Conservation (phyloP, 2,888 invertebrate species). For the Pherbina coryleti region DNA sequence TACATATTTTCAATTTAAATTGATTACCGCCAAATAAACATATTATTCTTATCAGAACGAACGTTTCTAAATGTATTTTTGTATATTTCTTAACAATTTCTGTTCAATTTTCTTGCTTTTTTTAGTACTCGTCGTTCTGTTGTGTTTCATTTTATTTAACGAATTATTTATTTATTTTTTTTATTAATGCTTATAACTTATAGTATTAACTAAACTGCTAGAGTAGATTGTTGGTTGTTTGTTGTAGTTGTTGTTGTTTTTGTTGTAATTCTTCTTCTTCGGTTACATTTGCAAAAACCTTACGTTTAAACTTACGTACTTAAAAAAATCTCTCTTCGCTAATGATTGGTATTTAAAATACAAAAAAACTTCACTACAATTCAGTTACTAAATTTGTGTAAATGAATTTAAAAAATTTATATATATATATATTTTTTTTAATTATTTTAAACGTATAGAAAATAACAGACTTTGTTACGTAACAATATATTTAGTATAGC, state of each 20-base stretch:
- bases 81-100: neutral
- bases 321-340: conserved; percentile 8
- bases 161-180: neutral
- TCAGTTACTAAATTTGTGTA: neutral
- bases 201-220: conserved; percentile 22
- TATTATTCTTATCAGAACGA: neutral
- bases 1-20: conserved; percentile 25
- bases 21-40: neutral
- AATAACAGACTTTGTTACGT: too few species aligned
- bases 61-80: neutral
- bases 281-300: neutral
- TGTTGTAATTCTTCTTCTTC: neutral
- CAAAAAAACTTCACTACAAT: neutral
- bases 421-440: neutral
- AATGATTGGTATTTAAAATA: neutral
- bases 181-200: conserved; percentile 24
- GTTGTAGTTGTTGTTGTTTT: neutral
- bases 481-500: too few species aligned
- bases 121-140: neutral
- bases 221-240: conserved; percentile 20
- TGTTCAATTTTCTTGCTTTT: neutral
- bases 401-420: neutral
- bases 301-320: neutral
- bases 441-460: neutral
- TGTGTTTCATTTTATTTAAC: neutral